These are phyloP conservation scores for Leptocoma aspasia DNA, from an alignment of 2,113 vertebrate genomes.

Conservation along the genomic window DNA sequence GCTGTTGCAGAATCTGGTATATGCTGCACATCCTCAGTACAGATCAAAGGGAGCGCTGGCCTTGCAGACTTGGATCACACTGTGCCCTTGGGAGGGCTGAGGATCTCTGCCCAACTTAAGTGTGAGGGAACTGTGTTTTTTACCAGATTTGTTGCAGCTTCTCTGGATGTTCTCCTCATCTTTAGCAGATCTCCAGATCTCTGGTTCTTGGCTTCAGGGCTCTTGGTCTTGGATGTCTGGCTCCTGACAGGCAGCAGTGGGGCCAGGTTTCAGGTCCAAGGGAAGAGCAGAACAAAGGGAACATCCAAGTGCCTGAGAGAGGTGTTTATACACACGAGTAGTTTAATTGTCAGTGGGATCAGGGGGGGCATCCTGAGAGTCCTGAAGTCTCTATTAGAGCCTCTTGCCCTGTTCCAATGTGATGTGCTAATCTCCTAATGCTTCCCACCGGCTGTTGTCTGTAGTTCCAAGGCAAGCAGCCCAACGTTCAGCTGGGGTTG, in stretches of 20 bases:
- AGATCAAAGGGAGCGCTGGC: neutral
- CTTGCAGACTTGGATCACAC: neutral
- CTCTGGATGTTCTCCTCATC: neutral
- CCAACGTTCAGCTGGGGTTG: fast-evolving
- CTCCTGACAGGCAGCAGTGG: neutral
- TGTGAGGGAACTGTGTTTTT: fast-evolving
- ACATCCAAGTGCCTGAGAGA: neutral
- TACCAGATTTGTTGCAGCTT: neutral
- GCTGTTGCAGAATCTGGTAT: neutral
- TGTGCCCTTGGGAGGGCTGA: neutral
- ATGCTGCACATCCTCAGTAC: neutral
- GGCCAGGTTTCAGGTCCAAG: neutral
- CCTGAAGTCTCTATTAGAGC: neutral
- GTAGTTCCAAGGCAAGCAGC: neutral
- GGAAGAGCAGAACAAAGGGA: neutral
- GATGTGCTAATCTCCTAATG: neutral
- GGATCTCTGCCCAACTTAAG: neutral
- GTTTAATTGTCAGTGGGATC: neutral
- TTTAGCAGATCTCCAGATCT: neutral
- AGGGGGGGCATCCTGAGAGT: neutral
- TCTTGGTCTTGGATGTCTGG: neutral
- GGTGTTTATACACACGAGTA: neutral
- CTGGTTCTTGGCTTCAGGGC: neutral
- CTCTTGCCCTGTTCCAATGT: neutral
- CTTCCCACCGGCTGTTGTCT: neutral